phyloP scores from a whole-genome alignment of 2,888 invertebrate genomes.

The Suillia variegata region DNA sequence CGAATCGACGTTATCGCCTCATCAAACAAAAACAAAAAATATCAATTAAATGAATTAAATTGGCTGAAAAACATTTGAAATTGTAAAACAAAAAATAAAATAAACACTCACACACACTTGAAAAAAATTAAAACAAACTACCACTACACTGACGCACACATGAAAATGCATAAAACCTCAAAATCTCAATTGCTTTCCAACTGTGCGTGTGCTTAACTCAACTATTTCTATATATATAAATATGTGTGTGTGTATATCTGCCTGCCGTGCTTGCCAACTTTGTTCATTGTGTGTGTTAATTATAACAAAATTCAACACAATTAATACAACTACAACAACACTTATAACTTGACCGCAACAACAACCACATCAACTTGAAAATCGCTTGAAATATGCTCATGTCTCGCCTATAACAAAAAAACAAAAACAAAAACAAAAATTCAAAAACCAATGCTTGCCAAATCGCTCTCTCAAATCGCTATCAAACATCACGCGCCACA shows the following conservation, averaged over 20 bases:
- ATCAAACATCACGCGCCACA: neutral
- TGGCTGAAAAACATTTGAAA: neutral
- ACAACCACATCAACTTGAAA: neutral
- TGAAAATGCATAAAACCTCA: slow-evolving; percentile 26
- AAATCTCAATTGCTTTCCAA: neutral
- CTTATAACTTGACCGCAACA: too few relatives aligned
- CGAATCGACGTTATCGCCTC: too few relatives aligned
- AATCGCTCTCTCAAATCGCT: neutral
- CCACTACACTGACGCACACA: slow-evolving; percentile 22
- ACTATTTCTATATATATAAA: too few relatives aligned
- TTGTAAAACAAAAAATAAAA: slow-evolving; percentile 11
- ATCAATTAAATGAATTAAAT: neutral
- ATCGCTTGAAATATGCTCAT: too few relatives aligned
- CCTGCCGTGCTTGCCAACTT: too few relatives aligned
- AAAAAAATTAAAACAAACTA: too few relatives aligned
- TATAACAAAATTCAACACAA: slow-evolving; percentile 6
- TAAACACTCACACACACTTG: slow-evolving; percentile 5
- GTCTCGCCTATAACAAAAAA: too few relatives aligned
- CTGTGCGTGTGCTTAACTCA: too few relatives aligned
- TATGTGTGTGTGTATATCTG: too few relatives aligned
- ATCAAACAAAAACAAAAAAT: slow-evolving; percentile 7
- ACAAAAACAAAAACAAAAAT: neutral
- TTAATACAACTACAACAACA: slow-evolving; percentile 22
- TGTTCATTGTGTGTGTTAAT: too few relatives aligned
- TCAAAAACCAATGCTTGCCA: neutral